phyloP scores from a whole-genome alignment of 2,113 vertebrate genomes.

The Plecturocebus donacophilus region DNA sequence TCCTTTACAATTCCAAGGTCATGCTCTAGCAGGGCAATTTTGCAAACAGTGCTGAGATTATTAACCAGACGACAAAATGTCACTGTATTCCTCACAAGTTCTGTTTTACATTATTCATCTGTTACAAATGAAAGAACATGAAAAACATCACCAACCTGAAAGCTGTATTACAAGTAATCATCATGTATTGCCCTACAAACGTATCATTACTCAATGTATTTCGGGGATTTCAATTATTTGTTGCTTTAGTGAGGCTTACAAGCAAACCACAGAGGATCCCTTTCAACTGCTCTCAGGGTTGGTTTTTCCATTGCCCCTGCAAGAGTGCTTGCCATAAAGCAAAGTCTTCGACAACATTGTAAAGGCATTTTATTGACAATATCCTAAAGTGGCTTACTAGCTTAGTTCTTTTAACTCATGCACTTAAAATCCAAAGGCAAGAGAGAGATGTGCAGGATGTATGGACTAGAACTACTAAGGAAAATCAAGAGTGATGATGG shows the following conservation, averaged over 20 bases:
- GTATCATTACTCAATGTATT: neutral
- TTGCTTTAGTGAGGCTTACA: neutral
- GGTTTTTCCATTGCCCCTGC: neutral
- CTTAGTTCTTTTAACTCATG: neutral
- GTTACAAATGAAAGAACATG: constrained; percentile 5
- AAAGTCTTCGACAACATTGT: neutral
- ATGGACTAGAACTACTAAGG: neutral
- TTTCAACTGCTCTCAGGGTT: neutral
- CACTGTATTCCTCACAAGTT: neutral
- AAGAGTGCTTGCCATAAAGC: neutral
- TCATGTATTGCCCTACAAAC: neutral
- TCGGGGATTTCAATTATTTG: neutral
- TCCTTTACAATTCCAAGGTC: neutral
- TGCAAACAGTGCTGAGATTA: constrained; percentile 38
- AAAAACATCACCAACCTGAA: constrained; percentile 27
- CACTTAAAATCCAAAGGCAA: neutral
- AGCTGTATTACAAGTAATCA: neutral
- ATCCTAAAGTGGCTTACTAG: neutral
- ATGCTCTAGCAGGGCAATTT: neutral
- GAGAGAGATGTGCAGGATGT: neutral
- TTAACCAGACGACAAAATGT: constrained; percentile 17
- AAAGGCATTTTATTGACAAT: constrained; percentile 5
- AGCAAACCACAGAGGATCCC: constrained; percentile 16
- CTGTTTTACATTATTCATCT: neutral
- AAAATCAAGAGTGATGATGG: neutral